Evolutionary conservation across 1,140 invertebrate species (phyloP).

Genomic region (Drosophila arizonae): DNA sequence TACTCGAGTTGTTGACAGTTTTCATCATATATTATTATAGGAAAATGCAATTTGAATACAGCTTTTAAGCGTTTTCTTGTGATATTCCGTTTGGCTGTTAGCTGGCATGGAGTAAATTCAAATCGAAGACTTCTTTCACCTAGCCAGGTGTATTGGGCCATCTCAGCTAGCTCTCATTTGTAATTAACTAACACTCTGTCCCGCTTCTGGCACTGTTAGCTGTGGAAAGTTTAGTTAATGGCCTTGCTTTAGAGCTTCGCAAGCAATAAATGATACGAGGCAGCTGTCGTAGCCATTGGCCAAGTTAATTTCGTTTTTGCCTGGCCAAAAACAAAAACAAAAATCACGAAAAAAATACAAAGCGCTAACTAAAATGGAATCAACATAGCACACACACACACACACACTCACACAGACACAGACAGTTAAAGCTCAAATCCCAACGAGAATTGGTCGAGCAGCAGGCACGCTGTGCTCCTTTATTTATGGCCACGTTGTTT

Average conservation of each 20-base stretch:
- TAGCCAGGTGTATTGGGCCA: no score
- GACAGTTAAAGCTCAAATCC: constrained; percentile 7
- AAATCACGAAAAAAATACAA: constrained; percentile 16
- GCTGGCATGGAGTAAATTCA: no score
- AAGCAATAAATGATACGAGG: not conserved
- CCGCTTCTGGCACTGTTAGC: no score
- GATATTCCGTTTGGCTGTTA: no score
- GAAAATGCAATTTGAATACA: no score
- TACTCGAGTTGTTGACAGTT: no score
- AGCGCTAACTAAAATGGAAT: constrained; percentile 65
- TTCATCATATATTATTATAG: no score
- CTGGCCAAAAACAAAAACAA: constrained; percentile 8
- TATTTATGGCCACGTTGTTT: constrained; percentile 19
- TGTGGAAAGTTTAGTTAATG: no score
- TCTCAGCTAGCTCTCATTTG: no score
- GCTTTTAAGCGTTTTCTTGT: no score
- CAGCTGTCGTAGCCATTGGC: constrained; percentile 33
- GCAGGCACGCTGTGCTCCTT: constrained; percentile 19
- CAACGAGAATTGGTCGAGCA: constrained; percentile 25
- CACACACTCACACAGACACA: constrained; percentile 12
- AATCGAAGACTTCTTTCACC: no score
- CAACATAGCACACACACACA: constrained; percentile 41
- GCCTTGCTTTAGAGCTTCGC: not conserved
- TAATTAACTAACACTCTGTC: no score
- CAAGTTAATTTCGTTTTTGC: constrained; percentile 72